phyloP scores from a whole-genome alignment of 1,140 invertebrate species.

The Drosophila grimshawi region DNA sequence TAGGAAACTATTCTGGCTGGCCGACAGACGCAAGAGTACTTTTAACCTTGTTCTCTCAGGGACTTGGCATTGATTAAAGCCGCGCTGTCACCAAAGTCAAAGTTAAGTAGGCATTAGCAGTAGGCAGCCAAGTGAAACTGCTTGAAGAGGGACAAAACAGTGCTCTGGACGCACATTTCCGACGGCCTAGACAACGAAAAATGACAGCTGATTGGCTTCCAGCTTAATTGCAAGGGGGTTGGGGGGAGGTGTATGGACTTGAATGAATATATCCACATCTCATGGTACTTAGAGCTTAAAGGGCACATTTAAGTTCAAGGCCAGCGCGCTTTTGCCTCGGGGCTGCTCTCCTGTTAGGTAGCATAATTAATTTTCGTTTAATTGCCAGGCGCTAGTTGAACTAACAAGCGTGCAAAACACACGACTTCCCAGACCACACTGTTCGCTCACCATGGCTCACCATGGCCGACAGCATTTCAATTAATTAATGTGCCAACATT shows the following conservation, averaged over 20 bases:
- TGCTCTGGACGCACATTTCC: slow-evolving; percentile 52
- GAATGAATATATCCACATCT: too few relatives aligned
- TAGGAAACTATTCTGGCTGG: slow-evolving; percentile 4
- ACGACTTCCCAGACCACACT: slow-evolving; percentile 33
- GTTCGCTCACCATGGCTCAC: background rate
- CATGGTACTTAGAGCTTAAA: background rate
- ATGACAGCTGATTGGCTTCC: slow-evolving; percentile 67
- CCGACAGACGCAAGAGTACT: slow-evolving; percentile 27
- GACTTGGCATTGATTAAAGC: slow-evolving; percentile 72
- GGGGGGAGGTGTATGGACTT: background rate
- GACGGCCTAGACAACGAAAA: slow-evolving; percentile 55
- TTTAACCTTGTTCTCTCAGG: slow-evolving; percentile 54
- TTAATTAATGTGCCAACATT: slow-evolving; percentile 81
- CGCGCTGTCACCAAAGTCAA: slow-evolving; percentile 76
- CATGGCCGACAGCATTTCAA: slow-evolving; percentile 75
- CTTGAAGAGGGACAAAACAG: background rate
- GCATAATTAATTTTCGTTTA: slow-evolving; percentile 81
- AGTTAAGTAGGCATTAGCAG: slow-evolving; percentile 74
- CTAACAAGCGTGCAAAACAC: slow-evolving; percentile 76
- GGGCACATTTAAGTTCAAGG: slow-evolving; percentile 63
- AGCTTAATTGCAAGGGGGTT: background rate
- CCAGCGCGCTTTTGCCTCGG: slow-evolving; percentile 52
- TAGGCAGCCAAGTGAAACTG: slow-evolving; percentile 26
- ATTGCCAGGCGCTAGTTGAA: slow-evolving; percentile 79
- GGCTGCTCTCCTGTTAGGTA: slow-evolving; percentile 55